Percentiles rank a stretch among this genome's conserved stretches.
Evolutionary conservation across 2,888 invertebrate species (phyloP).

Genomic region (Petrophora chlorosata): DNA sequence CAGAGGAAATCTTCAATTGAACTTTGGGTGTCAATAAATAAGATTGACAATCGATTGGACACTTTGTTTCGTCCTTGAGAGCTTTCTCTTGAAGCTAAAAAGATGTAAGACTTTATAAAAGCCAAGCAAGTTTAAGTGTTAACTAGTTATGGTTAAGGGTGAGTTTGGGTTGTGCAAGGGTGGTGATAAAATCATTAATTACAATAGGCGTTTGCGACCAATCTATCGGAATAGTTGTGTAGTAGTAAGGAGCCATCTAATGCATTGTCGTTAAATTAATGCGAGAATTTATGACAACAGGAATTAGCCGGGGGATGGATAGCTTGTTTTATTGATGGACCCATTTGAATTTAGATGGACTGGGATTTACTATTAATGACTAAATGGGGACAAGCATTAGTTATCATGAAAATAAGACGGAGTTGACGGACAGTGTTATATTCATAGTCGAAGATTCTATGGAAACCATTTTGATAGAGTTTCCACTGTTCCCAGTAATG

Average conservation of each 20-base stretch:
- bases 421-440: too few species aligned
- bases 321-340: conserved; percentile 52
- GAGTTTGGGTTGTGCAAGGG: background rate
- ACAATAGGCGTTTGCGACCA: conserved; percentile 37
- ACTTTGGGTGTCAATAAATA: conserved; percentile 49
- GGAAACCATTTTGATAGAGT: too few species aligned
- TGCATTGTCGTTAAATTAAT: conserved; percentile 82
- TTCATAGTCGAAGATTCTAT: too few species aligned
- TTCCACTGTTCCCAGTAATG: too few species aligned
- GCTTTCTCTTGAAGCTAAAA: conserved; percentile 5
- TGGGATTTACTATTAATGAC: conserved; percentile 13
- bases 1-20: conserved; percentile 43
- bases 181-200: conserved; percentile 36
- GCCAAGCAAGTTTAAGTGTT: background rate
- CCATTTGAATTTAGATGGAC: conserved; percentile 49
- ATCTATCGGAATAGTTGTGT: conserved; percentile 38
- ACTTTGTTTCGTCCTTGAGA: conserved; percentile 30
- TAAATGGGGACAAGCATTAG: background rate
- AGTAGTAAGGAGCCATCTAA: conserved; percentile 35
- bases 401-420: too few species aligned
- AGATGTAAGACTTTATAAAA: conserved; percentile 1
- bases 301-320: conserved; percentile 69
- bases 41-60: conserved; percentile 51
- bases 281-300: conserved; percentile 78
- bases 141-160: background rate